Base-by-base conservation (phyloP, 2,113 vertebrate genomes). In the Hippopotamus amphibius region DNA sequence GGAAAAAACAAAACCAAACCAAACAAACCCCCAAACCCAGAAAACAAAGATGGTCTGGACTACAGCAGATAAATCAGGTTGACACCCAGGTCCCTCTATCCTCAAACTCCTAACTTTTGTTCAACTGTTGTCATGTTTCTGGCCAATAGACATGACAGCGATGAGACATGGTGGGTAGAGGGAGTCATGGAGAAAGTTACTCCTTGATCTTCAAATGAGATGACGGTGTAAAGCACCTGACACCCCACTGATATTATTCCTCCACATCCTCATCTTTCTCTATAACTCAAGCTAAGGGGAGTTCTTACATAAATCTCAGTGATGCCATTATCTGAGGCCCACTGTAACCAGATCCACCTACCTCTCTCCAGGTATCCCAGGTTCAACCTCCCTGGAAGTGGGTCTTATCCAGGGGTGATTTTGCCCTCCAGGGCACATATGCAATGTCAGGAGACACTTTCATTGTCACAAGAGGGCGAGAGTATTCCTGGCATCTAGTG, bases 81-180 rank as follows among this genome's bases (percentile, higher is more conserved):
- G 79, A 80, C 59, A 50, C 4, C 26, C n/a, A 82, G 50, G 9
- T 81, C 33, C 26, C 65, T 97, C 92, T 89, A 16, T 77, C 63
- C 63, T 90, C 28, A 89, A 69, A 76, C 21, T 91, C 72, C 22
- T 30, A 84, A 66, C 17, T 96, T 95, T 61, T 96, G 19, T 74
- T 96, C 57, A 80, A 80, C 28, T 28, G 48, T 21, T 41, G 24
- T n/a, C 28, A 43, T 59, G 80, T 46, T 90, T 69, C 89, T 96
- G 59, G 74, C 41, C 68, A 71, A 79, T 0, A 59, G 33, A 63
- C 19, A 12, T 48, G 43, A 84, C 53, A 81, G n/a, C 15, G 48
- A 5, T 43, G 82, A 77, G 17, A 72, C 46, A 33, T 0, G 28
- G 33, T 91, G 37, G 53, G 55, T 14, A 41, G n/a, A 50, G 19